Conservation (phyloP, 2,888 invertebrate genomes). For the Amblyjoppa fuscipennis region DNA sequence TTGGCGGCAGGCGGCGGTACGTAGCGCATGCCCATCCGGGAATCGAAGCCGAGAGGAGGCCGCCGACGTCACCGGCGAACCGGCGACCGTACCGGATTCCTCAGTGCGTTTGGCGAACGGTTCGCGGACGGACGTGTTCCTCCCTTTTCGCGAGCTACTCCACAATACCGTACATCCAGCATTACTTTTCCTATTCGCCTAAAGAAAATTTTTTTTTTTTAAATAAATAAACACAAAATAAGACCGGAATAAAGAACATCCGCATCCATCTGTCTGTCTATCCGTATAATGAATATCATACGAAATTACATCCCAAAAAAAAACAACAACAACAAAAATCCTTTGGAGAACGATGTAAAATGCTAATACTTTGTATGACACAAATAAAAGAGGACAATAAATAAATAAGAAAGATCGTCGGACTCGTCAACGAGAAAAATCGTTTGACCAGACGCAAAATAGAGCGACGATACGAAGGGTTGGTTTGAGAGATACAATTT, state of each 20-base stretch:
- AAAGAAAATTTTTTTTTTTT: not conserved
- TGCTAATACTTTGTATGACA: not conserved
- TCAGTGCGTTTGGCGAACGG: constrained; percentile 85
- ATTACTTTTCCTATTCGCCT: not conserved
- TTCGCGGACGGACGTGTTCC: constrained; percentile 83
- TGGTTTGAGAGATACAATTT: not conserved
- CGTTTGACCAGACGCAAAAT: not conserved
- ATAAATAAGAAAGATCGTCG: not conserved
- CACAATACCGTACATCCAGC: constrained; percentile 38
- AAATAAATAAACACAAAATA: constrained; percentile 7
- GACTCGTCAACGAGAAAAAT: not conserved
- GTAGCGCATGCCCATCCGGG: constrained; percentile 84
- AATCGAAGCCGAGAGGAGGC: constrained; percentile 70
- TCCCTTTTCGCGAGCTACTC: constrained; percentile 61
- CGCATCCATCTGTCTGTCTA: not conserved
- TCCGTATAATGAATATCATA: constrained; percentile 15
- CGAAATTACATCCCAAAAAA: not conserved
- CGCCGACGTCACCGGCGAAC: constrained; percentile 83
- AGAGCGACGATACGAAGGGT: not conserved
- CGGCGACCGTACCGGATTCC: constrained; percentile 77
- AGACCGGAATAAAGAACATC: not conserved
- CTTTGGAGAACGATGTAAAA: not conserved
- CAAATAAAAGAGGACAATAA: not conserved
- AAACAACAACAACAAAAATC: not conserved
- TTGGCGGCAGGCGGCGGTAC: constrained; percentile 67